Evolutionary conservation across 2,113 vertebrate genomes (phyloP), one percentile per base, ranked within the genome.

Genomic region (Megaptera novaeangliae): DNA sequence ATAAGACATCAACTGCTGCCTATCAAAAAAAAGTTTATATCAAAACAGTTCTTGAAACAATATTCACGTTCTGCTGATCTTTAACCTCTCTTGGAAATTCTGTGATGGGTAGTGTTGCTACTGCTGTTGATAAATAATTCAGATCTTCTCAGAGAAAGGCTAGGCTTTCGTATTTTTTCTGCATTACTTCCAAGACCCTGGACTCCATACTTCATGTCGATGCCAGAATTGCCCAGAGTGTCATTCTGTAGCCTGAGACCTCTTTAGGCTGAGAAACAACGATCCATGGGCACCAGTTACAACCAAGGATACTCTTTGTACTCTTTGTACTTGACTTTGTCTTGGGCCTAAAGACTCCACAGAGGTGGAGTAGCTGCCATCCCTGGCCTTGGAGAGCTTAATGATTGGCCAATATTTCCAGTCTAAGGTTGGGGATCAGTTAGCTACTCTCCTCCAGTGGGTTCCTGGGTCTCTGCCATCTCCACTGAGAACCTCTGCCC

Each of bases 1-100:
- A 94, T 89, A 95, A 95, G 46, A 91, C 46, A 39, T 83, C 20
- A 8, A 52, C 59, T 89, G 21, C 29, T 94, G 78, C 77, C 85
- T 78, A 94, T 91, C 89, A 90, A 88, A 39, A 86, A 25, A 80
- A 80, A 55, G 49, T 95, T 96, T 82, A 92, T 69, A 89, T 90
- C 81, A 92, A 86, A 91, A 89, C 5, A 89, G 15, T 80, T 75
- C 80, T 88, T 86, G 75, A 96, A 96, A 82, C 57, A 89, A 55
- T 74, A 84, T 17, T 94, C 71, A 63, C 34, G 75, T 87, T 87
- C 41, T 97, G 55, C 12, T 94, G 72, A 93, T 49, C 34, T 49
- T 71, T 14, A 89, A 64, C 39, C 41, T 96, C n/a, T 94, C 71
- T 96, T 69, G 61, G 71, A 95, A 93, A 88, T 77, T 96, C 69